Percentiles rank a stretch among this genome's conserved stretches.
Conservation (phyloP, 2,888 invertebrate species). For the Eupithecia exiguata region DNA sequence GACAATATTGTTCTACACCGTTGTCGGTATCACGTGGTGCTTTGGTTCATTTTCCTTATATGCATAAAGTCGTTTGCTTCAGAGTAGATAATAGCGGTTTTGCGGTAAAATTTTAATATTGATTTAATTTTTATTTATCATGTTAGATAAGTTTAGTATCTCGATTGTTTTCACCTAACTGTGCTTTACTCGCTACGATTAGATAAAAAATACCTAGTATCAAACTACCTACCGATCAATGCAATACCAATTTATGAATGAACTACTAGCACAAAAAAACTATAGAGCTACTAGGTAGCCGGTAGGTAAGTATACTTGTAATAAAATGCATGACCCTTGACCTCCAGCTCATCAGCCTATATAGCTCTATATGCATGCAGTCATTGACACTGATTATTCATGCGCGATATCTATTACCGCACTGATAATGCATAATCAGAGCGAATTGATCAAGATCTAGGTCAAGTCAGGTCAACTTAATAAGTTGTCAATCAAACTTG, state of each 20-base stretch:
- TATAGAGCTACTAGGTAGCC: not conserved
- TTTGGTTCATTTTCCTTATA: not conserved
- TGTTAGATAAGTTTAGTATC: not conserved
- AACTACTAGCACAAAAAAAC: not conserved
- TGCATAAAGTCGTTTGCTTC: not conserved
- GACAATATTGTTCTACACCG: not conserved
- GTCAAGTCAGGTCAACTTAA: not conserved
- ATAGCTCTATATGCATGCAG: not conserved
- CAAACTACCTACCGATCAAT: not conserved
- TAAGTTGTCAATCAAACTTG: not conserved
- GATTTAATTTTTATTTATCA: not conserved
- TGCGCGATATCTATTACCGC: not conserved
- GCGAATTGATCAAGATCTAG: not conserved
- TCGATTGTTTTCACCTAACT: not conserved
- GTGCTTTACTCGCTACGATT: not conserved
- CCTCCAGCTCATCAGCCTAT: not conserved
- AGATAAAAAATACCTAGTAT: not conserved
- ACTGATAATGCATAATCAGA: constrained; percentile 1
- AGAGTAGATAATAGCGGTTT: not conserved
- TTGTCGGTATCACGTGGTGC: not conserved
- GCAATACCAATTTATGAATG: not conserved
- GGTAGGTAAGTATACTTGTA: not conserved
- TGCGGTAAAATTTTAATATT: not conserved
- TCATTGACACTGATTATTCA: constrained; percentile 6
- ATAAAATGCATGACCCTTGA: not conserved